These are phyloP conservation scores for Clitarchus hookeri DNA, from an alignment of 2,888 invertebrate genomes.

Conservation along the genomic window DNA sequence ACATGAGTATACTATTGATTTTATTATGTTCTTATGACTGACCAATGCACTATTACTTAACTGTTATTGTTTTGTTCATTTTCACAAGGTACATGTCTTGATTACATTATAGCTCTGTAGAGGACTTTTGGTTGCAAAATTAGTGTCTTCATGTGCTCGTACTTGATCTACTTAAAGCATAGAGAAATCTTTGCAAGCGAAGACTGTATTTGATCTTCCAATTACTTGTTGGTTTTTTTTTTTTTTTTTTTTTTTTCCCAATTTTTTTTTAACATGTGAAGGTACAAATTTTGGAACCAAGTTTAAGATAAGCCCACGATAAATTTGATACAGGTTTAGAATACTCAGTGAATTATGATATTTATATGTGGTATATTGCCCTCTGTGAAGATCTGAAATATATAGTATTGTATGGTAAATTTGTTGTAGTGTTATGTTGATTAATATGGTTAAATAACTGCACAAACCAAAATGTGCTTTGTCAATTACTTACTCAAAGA, in stretches of 20 bases:
- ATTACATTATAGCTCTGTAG: too few species aligned
- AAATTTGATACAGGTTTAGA: not conserved
- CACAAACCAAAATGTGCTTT: not conserved
- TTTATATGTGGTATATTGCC: not conserved
- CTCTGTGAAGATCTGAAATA: not conserved
- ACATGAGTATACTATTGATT: constrained; percentile 33
- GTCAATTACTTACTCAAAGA: not conserved
- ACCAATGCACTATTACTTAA: constrained; percentile 1
- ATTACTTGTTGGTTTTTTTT: not conserved
- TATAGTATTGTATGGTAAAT: not conserved
- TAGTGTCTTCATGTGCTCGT: too few species aligned
- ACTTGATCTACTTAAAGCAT: not conserved
- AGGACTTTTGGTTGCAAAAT: too few species aligned
- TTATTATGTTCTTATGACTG: not conserved
- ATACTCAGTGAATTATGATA: not conserved
- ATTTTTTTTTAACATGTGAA: too few species aligned
- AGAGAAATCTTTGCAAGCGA: not conserved
- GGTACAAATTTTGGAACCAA: not conserved
- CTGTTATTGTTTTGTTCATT: not conserved
- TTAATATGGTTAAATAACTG: not conserved
- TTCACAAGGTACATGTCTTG: too few species aligned
- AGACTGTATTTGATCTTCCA: not conserved
- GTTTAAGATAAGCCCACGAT: too few species aligned
- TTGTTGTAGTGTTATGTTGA: not conserved
- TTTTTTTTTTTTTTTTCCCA: not conserved